phyloP scores from a whole-genome alignment of 30 jellyfish, hydroid and myxozoan species.

The Aurelia aurita region DNA sequence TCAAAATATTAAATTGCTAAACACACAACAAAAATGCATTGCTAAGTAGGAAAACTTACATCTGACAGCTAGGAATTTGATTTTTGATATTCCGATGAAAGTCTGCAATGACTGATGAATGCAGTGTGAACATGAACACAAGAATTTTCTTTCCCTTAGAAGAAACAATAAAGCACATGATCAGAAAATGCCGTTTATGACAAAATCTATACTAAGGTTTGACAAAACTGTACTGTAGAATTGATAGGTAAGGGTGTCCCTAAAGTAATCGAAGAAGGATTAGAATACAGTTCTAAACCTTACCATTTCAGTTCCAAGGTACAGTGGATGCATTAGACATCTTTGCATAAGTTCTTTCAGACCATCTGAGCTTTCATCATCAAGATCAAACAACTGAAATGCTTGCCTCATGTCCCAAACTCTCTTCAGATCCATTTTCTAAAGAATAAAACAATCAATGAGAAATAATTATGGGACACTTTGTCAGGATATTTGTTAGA shows the following conservation, averaged over 20 bases:
- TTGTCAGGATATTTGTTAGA: too few species aligned
- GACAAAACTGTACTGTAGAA: too few species aligned
- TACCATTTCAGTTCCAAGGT: constrained; percentile 45
- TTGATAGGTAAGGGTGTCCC: too few species aligned
- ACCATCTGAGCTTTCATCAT: constrained; percentile 47
- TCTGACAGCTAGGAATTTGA: constrained; percentile 39
- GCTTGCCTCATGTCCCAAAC: constrained; percentile 54
- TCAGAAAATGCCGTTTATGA: too few species aligned
- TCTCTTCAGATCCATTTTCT: constrained; percentile 50
- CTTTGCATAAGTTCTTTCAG: constrained; percentile 26
- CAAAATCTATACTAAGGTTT: too few species aligned
- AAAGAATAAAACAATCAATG: not conserved
- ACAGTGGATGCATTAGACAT: constrained; percentile 41
- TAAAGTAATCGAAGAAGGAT: not conserved
- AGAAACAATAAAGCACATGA: not conserved
- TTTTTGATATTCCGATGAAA: constrained; percentile 26
- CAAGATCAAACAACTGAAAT: constrained; percentile 41
- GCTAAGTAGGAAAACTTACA: not conserved
- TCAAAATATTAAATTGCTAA: too few species aligned
- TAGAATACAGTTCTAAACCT: not conserved
- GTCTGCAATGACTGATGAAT: constrained; percentile 14
- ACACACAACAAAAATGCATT: not conserved
- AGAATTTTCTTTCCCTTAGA: constrained; percentile 45
- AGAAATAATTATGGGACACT: not conserved
- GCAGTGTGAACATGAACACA: constrained; percentile 44